phyloP scores from a whole-genome alignment of 2,797 vertebrate species.

The Lutjanus argentimaculatus region DNA sequence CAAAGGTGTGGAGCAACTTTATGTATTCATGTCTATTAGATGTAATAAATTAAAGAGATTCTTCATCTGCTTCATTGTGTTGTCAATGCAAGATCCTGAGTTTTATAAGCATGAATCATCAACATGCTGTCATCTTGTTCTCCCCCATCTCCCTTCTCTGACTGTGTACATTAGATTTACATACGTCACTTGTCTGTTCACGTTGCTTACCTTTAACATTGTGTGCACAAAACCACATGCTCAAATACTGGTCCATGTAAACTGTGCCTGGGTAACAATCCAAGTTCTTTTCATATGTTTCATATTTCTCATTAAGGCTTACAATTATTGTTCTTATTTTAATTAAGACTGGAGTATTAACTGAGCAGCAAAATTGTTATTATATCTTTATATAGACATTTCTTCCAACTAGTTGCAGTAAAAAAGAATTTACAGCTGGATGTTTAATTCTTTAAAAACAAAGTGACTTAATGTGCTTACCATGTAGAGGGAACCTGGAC shows the following conservation, averaged over 20 bases:
- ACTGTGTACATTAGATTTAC: slow-evolving; percentile 4
- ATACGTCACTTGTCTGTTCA: neutral
- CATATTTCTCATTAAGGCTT: neutral
- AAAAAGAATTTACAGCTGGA: neutral
- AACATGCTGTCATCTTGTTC: neutral
- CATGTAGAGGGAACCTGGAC: slow-evolving; percentile 99
- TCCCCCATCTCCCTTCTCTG: neutral
- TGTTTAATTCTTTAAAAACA: neutral
- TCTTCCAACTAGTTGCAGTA: too few species aligned
- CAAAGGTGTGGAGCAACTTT: neutral
- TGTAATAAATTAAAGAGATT: neutral
- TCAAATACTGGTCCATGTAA: neutral
- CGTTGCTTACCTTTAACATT: neutral
- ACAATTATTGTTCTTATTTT: too few species aligned
- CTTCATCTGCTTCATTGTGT: slow-evolving; percentile 1
- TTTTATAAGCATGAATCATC: neutral
- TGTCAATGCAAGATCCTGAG: neutral
- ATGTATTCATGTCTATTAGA: neutral
- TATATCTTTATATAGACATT: too few species aligned
- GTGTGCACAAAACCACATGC: slow-evolving; percentile 13
- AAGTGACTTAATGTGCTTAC: slow-evolving; percentile 83
- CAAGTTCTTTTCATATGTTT: neutral
- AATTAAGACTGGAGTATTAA: neutral
- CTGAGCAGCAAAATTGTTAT: neutral
- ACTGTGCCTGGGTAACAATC: neutral